Base-by-base conservation (phyloP, 2,113 vertebrate species). In the Anolis sagrei region DNA sequence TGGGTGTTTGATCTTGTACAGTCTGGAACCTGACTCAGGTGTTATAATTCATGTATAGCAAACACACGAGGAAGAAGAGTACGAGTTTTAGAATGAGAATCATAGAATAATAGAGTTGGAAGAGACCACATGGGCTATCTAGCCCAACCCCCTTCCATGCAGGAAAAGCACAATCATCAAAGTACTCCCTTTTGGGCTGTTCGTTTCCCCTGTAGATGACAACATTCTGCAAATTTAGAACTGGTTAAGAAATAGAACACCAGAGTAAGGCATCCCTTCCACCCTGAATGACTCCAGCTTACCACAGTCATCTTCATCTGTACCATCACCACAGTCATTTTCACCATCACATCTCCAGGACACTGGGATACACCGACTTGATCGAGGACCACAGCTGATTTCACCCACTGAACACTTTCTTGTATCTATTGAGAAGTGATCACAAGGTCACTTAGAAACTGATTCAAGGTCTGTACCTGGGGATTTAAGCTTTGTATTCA, bases 271-370 rank as follows among this genome's bases (percentile, higher is more conserved):
- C 85, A 61, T 77, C 51, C 86, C 3, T 73, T 73, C 36, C 85
- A 32, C 0, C 0, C 64, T 88, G 72, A 62, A 0, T 18, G 62
- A 58, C 23, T 77, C 62, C 86, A 90, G 95, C 98, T 95, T 97
- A 99, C 99, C 98, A 96, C 99, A 99, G 95, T 97, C 97, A 85
- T 97, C 93, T 94, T 99, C 99, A 88, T 99, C 99, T 94, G 98
- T 97, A 86, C 97, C 98, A 88, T 96, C 98, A 95, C 98, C 97
- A 92, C 99, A 99, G 95, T 99, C 99, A 91, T 93, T 97, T 94
- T 99, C 98, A 81, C 98, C 98, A 89, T 99, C 99, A 92, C 99
- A 99, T 86, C 98, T 97, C 99, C 99, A 99, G 95, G 97, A 98
- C 77, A 97, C 82, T 21, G 99, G 98, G 92, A 99, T 97, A 86